phyloP scores from a whole-genome alignment of 2,113 vertebrate genomes.

The Rostratula benghalensis region DNA sequence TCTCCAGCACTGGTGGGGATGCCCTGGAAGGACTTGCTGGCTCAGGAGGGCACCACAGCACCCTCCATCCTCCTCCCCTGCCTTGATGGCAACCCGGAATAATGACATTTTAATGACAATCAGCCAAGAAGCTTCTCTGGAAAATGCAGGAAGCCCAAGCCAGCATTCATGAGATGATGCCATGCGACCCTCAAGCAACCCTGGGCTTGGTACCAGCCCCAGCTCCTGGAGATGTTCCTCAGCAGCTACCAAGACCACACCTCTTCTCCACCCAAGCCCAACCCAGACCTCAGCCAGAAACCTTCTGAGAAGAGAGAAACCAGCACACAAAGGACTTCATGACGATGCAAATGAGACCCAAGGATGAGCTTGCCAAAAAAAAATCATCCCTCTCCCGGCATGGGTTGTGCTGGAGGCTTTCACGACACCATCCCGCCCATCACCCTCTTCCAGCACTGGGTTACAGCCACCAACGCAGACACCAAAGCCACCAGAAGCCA shows the following conservation, averaged over 20 bases:
- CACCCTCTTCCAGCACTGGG: background rate
- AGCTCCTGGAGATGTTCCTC: background rate
- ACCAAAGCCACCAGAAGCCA: background rate
- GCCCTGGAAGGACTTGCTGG: background rate
- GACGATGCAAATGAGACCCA: background rate
- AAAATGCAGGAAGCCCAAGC: background rate
- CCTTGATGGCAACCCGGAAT: fast-evolving
- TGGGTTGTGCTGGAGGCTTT: background rate
- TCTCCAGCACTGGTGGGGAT: background rate
- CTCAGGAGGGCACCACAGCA: background rate
- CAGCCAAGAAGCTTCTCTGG: background rate
- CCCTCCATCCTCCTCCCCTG: background rate
- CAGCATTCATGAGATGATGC: background rate
- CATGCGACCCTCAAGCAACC: background rate
- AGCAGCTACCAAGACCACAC: background rate
- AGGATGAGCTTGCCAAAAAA: background rate
- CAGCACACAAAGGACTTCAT: background rate
- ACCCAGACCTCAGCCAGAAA: background rate
- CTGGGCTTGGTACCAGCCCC: background rate
- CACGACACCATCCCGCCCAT: background rate
- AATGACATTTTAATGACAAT: background rate
- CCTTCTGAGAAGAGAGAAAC: slow-evolving; percentile 33
- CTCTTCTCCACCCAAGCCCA: slow-evolving; percentile 27
- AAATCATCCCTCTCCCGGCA: background rate
- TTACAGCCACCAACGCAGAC: background rate